Evolutionary conservation across 2,113 vertebrate species (phyloP).

Genomic region (Xyrauchen texanus): DNA sequence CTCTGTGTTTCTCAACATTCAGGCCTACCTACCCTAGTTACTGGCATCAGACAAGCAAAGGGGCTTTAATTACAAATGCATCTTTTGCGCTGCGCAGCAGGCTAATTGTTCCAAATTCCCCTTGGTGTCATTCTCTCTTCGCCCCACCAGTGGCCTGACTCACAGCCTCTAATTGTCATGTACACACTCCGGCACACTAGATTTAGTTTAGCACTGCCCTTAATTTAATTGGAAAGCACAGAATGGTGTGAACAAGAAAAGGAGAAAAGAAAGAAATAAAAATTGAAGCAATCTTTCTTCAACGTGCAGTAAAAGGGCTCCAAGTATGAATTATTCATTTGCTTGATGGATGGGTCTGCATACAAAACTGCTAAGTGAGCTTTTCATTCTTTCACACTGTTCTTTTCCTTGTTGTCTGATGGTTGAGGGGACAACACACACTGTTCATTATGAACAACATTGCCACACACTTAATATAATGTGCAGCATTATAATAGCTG

Average conservation of each 20-base stretch:
- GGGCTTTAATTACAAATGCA: slow-evolving; percentile 45
- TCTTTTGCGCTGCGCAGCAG: slow-evolving; percentile 30
- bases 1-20: not conserved
- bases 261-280: slow-evolving; percentile 75
- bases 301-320: slow-evolving; percentile 73
- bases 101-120: slow-evolving; percentile 52
- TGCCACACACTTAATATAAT: slow-evolving; percentile 13
- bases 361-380: slow-evolving; percentile 66
- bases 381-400: slow-evolving; percentile 74
- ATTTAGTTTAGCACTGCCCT: slow-evolving; percentile 76
- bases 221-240: slow-evolving; percentile 80
- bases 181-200: slow-evolving; percentile 70
- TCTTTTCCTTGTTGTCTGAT: slow-evolving; percentile 37
- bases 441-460: slow-evolving; percentile 15
- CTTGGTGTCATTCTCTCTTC: slow-evolving; percentile 22
- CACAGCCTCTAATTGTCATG: slow-evolving; percentile 76
- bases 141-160: slow-evolving; percentile 21
- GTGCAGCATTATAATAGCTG: not conserved
- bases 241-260: slow-evolving; percentile 60
- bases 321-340: slow-evolving; percentile 77
- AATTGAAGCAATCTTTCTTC: slow-evolving; percentile 78
- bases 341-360: slow-evolving; percentile 76
- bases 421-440: slow-evolving; percentile 14
- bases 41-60: slow-evolving; percentile 25
- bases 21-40: slow-evolving; percentile 18